A percentile compares a stretch with the other conserved stretches of the same genome.
Evolutionary conservation across 30 jellyfish, hydroid and myxozoan species (phyloP).

Genomic region (Chrysaora quinquecirrha): DNA sequence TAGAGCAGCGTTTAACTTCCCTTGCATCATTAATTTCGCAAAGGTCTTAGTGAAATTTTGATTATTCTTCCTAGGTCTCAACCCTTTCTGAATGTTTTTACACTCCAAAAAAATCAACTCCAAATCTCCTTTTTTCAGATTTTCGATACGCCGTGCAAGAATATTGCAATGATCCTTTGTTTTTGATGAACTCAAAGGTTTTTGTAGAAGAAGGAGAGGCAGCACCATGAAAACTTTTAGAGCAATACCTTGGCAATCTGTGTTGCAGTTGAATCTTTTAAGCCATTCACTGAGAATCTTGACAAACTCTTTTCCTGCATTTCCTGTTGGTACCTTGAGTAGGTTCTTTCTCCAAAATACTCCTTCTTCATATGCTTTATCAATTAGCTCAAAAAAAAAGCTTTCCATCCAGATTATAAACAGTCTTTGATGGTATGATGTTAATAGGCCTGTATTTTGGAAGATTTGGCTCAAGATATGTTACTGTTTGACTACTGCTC

Average conservation of each 20-base stretch:
- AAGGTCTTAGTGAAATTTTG: not conserved
- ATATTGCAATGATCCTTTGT: not conserved
- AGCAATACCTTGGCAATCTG: not conserved
- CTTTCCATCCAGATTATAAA: not conserved
- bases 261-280: not conserved
- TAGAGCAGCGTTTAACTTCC: not conserved
- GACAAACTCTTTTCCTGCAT: too few relatives aligned
- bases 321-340: not conserved
- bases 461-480: too few relatives aligned
- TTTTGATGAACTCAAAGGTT: not conserved
- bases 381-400: not conserved
- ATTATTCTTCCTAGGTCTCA: not conserved
- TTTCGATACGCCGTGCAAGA: not conserved
- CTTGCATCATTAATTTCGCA: not conserved
- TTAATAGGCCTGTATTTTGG: not conserved
- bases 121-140: not conserved
- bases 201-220: not conserved
- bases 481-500: too few relatives aligned
- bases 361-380: not conserved
- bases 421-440: not conserved
- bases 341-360: not conserved
- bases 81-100: not conserved
- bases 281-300: not conserved
- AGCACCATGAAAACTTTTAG: not conserved
- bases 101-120: not conserved